These are phyloP conservation scores for Pseudococcus viburni DNA, from an alignment of 2,888 invertebrate genomes.

Conservation along the genomic window DNA sequence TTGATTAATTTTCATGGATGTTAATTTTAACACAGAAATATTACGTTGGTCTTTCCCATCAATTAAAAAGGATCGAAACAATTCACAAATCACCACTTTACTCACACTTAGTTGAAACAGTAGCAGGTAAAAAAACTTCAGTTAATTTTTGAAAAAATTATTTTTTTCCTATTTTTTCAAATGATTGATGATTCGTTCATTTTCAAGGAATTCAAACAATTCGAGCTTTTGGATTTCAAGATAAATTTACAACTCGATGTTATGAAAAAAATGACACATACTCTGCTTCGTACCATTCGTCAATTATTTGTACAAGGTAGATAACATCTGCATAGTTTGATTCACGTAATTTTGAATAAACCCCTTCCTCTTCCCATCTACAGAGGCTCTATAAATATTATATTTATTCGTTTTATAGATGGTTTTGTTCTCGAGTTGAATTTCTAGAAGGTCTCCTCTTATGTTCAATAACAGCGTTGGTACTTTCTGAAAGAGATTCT, in stretches of 20 bases:
- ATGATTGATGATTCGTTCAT: background rate
- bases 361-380: no score
- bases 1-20: background rate
- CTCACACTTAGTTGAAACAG: constrained; percentile 95
- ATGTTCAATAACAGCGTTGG: constrained; percentile 93
- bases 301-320: constrained; percentile 71
- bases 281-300: constrained; percentile 92
- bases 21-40: constrained; percentile 78
- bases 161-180: background rate
- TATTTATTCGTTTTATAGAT: constrained; percentile 74
- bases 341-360: no score
- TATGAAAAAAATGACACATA: constrained; percentile 93
- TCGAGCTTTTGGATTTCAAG: constrained; percentile 85
- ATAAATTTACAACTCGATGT: constrained; percentile 89
- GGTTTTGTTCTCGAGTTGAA: constrained; percentile 94
- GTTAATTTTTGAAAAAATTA: background rate
- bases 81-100: constrained; percentile 95
- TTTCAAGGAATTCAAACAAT: constrained; percentile 80
- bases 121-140: constrained; percentile 74
- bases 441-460: constrained; percentile 97
- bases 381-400: no score
- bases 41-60: constrained; percentile 94
- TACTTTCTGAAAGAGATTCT: constrained; percentile 81
- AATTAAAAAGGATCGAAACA: constrained; percentile 93
- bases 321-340: no score